phyloP scores from a whole-genome alignment of 2,113 vertebrate genomes.

The Antechinus stuartii region DNA sequence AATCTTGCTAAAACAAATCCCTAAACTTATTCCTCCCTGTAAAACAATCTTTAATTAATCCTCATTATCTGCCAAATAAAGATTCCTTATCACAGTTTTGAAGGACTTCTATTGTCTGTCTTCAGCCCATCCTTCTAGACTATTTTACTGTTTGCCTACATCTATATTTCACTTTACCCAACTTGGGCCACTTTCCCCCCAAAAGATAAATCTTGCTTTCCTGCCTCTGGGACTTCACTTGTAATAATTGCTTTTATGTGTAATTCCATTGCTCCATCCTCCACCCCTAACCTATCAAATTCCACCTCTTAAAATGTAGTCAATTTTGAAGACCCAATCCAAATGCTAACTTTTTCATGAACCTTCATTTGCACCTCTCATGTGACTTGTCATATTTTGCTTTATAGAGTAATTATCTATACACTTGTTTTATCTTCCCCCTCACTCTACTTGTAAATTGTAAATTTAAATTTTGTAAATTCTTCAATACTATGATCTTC shows the following conservation, averaged over 20 bases:
- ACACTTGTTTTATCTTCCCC: neutral
- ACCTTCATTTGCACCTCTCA: neutral
- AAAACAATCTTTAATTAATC: neutral
- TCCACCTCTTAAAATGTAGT: neutral
- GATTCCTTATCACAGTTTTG: neutral
- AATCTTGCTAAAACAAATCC: neutral
- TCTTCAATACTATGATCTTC: neutral
- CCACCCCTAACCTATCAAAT: neutral
- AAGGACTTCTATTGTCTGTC: neutral
- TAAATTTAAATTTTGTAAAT: neutral
- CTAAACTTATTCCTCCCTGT: neutral
- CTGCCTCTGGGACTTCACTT: neutral
- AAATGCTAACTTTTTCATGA: neutral
- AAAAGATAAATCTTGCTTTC: neutral
- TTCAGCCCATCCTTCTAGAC: neutral
- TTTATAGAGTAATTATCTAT: neutral
- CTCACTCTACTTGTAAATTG: neutral
- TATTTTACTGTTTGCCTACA: neutral
- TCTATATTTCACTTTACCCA: neutral
- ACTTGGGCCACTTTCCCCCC: neutral
- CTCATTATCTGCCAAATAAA: neutral
- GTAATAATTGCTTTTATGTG: neutral
- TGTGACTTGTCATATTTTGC: neutral
- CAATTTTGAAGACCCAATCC: neutral
- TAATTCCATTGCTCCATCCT: neutral